phyloP scores from a whole-genome alignment of 1,140 invertebrate species.

The Heliconius nattereri region DNA sequence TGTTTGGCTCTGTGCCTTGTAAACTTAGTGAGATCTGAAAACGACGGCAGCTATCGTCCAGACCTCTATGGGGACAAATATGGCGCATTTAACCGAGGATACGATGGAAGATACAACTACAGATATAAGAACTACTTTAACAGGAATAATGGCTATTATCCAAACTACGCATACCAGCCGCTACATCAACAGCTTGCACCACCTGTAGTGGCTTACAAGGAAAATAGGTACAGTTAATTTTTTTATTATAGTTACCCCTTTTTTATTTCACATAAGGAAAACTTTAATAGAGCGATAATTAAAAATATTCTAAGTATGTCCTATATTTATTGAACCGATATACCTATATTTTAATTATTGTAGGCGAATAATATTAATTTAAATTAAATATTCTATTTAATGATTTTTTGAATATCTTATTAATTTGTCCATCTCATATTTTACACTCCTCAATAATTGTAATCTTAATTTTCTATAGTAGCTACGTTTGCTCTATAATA shows the following conservation, averaged over 20 bases:
- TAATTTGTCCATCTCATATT: background rate
- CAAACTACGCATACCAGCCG: slow-evolving; percentile 42
- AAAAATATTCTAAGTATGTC: too few relatives aligned
- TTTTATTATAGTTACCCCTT: background rate
- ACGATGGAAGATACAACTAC: slow-evolving; percentile 52
- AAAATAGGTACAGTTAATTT: slow-evolving; percentile 35
- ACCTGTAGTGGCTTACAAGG: slow-evolving; percentile 37
- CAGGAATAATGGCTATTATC: slow-evolving; percentile 45
- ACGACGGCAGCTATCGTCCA: slow-evolving; percentile 73
- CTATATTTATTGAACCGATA: too few relatives aligned
- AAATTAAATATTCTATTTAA: too few relatives aligned
- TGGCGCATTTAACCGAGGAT: slow-evolving; percentile 37
- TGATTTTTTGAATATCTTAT: too few relatives aligned
- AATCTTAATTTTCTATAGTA: background rate
- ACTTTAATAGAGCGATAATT: too few relatives aligned
- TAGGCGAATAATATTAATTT: too few relatives aligned
- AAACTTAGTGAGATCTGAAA: slow-evolving; percentile 49
- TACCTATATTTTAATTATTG: too few relatives aligned
- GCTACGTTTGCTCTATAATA: background rate
- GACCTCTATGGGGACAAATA: slow-evolving; percentile 57
- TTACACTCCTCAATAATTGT: background rate
- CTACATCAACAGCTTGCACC: slow-evolving; percentile 47
- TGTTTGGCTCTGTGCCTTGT: slow-evolving; percentile 49
- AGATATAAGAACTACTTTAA: slow-evolving; percentile 44
- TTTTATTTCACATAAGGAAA: too few relatives aligned